A percentile compares a stretch with the other conserved stretches of the same genome.
Evolutionary conservation across 2,888 invertebrate genomes (phyloP).

Genomic region (Euspilapteryx auroguttella): DNA sequence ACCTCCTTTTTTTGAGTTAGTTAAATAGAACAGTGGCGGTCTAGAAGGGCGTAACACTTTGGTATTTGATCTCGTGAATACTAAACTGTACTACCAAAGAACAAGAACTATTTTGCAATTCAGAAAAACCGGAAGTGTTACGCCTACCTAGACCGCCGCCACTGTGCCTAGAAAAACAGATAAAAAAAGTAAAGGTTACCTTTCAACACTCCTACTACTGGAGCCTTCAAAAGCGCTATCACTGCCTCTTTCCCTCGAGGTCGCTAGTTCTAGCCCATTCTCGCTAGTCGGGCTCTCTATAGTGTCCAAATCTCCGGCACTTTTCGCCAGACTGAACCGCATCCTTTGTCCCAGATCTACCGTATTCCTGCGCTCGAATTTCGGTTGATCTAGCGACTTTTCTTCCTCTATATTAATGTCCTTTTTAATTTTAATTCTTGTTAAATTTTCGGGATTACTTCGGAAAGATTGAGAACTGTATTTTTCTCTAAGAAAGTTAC

Average conservation of each 20-base stretch:
- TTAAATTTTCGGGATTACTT: slow-evolving; percentile 59
- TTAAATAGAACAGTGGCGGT: too few species aligned
- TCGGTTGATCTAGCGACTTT: slow-evolving; percentile 23
- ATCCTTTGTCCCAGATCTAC: slow-evolving; percentile 48
- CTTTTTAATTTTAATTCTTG: slow-evolving; percentile 38
- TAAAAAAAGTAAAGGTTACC: slow-evolving; percentile 19
- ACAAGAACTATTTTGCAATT: too few species aligned
- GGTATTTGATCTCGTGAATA: too few species aligned
- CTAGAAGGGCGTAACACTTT: too few species aligned
- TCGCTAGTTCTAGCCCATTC: too few species aligned
- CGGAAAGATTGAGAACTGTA: slow-evolving; percentile 82
- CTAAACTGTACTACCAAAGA: too few species aligned
- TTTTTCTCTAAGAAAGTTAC: slow-evolving; percentile 82
- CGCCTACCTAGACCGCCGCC: too few species aligned
- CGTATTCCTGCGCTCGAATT: slow-evolving; percentile 48
- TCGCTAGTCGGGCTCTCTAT: slow-evolving; percentile 22
- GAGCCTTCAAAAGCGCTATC: not conserved
- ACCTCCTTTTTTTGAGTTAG: too few species aligned
- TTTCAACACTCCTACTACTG: slow-evolving; percentile 13
- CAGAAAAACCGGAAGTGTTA: too few species aligned
- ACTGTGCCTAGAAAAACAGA: too few species aligned
- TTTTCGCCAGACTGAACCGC: slow-evolving; percentile 38
- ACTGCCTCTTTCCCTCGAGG: not conserved
- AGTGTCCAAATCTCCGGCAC: slow-evolving; percentile 34
- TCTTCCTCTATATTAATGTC: slow-evolving; percentile 15